Evolutionary conservation across 2,113 vertebrate species (phyloP).

Genomic region (Rhinogobius similis): DNA sequence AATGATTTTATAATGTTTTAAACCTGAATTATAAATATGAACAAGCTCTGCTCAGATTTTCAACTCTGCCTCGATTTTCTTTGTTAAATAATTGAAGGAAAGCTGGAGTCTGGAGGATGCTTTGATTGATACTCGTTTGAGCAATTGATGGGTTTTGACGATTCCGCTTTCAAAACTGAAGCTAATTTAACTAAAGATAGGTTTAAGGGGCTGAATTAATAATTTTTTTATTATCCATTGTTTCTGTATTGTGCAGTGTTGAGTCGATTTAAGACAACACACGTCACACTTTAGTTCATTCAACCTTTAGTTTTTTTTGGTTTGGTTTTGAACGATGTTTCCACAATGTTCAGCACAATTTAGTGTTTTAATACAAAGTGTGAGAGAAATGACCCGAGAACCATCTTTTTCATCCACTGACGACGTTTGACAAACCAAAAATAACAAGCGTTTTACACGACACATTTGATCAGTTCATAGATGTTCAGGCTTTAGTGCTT

Average conservation of each 20-base stretch:
- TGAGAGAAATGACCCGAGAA: slow-evolving; percentile 23
- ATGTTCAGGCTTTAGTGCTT: not conserved
- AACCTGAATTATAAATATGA: slow-evolving; percentile 31
- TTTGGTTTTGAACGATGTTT: slow-evolving; percentile 44
- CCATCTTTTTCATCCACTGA: not conserved
- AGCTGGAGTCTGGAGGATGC: no score
- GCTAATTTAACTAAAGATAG: no score
- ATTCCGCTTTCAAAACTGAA: no score
- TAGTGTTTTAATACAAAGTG: slow-evolving; percentile 55
- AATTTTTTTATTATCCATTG: no score
- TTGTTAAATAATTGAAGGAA: no score
- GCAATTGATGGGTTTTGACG: no score
- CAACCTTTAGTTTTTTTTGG: slow-evolving; percentile 39
- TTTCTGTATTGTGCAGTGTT: not conserved
- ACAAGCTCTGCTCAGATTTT: not conserved
- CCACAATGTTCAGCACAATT: slow-evolving; percentile 20
- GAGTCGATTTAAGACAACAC: slow-evolving; percentile 8
- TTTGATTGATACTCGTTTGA: no score
- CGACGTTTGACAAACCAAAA: not conserved
- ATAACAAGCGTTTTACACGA: not conserved
- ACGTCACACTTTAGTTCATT: slow-evolving; percentile 12
- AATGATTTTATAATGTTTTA: slow-evolving; percentile 27
- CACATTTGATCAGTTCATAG: not conserved
- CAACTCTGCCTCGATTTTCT: no score
- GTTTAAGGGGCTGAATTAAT: no score